phyloP scores from a whole-genome alignment of 2,113 vertebrate genomes.

The Naja naja region DNA sequence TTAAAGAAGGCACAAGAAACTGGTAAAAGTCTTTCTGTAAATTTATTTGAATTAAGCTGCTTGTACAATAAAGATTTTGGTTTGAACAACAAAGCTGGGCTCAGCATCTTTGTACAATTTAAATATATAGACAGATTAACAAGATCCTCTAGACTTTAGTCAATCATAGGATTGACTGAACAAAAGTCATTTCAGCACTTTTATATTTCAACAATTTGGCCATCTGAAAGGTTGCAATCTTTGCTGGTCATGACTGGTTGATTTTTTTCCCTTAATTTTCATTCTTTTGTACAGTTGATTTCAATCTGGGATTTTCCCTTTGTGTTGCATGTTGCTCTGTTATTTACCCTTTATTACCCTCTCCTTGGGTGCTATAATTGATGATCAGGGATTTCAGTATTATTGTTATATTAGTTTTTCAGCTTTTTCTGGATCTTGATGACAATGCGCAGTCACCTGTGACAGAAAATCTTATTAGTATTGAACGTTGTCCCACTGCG shows the following conservation, averaged over 20 bases:
- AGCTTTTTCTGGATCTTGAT: not conserved
- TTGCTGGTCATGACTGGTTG: not conserved
- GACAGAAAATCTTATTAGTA: not conserved
- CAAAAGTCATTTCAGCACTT: too few species aligned
- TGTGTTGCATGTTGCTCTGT: not conserved
- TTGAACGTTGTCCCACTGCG: not conserved
- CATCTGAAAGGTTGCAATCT: not conserved
- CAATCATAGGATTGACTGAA: too few species aligned
- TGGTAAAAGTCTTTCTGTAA: too few species aligned
- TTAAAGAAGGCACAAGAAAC: too few species aligned
- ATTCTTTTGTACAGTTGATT: not conserved
- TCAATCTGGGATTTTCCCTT: not conserved
- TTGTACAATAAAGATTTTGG: too few species aligned
- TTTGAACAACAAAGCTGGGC: too few species aligned
- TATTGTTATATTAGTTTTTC: not conserved
- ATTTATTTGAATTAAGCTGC: too few species aligned
- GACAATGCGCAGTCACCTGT: not conserved
- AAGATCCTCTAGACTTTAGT: too few species aligned
- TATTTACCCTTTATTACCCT: not conserved
- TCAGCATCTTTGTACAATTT: too few species aligned
- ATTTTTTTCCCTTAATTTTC: not conserved
- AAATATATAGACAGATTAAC: too few species aligned
- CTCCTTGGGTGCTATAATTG: not conserved
- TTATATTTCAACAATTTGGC: too few species aligned
- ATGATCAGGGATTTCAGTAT: not conserved